Evolutionary conservation across 2,888 invertebrate species (phyloP).

Genomic region (Calameuta pallipes): DNA sequence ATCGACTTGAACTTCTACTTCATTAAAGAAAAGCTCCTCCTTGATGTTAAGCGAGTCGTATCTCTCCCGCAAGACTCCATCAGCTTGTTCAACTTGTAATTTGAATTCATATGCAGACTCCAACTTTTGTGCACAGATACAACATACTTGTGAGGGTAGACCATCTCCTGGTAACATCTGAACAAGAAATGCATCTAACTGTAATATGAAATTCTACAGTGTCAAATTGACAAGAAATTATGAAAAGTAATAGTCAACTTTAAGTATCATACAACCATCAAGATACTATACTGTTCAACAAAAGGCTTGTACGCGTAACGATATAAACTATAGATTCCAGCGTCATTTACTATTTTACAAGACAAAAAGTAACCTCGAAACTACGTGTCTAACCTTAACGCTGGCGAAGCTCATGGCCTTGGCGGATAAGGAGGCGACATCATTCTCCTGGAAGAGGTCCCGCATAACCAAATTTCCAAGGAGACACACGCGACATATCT

Average conservation of each 20-base stretch:
- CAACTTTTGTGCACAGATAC: slow-evolving; percentile 55
- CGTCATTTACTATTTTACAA: not conserved
- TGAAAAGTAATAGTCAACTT: not conserved
- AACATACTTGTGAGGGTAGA: slow-evolving; percentile 58
- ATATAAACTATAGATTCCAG: not conserved
- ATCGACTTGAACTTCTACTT: slow-evolving; percentile 53
- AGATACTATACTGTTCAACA: not conserved
- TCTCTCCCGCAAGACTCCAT: slow-evolving; percentile 52
- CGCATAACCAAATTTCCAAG: slow-evolving; percentile 53
- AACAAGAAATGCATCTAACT: slow-evolving; percentile 1
- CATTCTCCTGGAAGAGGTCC: slow-evolving; percentile 52
- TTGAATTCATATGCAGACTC: slow-evolving; percentile 62
- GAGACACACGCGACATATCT: slow-evolving; percentile 59
- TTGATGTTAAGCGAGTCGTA: slow-evolving; percentile 54
- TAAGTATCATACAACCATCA: not conserved
- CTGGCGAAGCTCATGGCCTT: slow-evolving; percentile 62
- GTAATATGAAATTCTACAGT: slow-evolving; percentile 6
- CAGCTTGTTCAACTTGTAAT: slow-evolving; percentile 61
- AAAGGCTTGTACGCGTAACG: not conserved
- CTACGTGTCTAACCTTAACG: slow-evolving; percentile 59
- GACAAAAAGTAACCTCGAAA: slow-evolving; percentile 2
- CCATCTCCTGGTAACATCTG: slow-evolving; percentile 58
- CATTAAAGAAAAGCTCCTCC: slow-evolving; percentile 59
- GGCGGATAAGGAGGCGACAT: slow-evolving; percentile 49
- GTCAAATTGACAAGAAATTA: not conserved